phyloP scores from a whole-genome alignment of 1,140 invertebrate species.

The Brachionus sp. region DNA sequence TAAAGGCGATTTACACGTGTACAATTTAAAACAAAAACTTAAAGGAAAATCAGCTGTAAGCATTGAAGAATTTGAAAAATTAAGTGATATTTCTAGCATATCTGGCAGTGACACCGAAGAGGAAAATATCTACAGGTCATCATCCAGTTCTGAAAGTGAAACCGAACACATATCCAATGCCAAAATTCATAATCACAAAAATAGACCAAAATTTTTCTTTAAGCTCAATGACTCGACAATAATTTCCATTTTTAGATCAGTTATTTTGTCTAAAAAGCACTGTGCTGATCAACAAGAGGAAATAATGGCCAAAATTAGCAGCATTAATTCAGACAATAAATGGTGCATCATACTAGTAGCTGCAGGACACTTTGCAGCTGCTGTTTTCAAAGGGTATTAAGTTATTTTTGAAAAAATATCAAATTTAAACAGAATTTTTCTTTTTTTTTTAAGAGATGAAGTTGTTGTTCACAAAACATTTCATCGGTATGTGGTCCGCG shows the following conservation, averaged over 20 bases:
- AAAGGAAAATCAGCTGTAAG: slow-evolving; percentile 48
- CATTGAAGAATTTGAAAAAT: slow-evolving; percentile 53
- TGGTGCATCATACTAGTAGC: slow-evolving; percentile 77
- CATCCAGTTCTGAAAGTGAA: slow-evolving; percentile 57
- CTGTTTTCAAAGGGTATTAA: slow-evolving; percentile 69
- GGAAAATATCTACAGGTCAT: slow-evolving; percentile 54
- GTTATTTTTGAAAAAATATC: background rate
- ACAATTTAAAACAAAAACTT: slow-evolving; percentile 52
- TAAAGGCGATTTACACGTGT: slow-evolving; percentile 59
- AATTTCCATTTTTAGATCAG: slow-evolving; percentile 70
- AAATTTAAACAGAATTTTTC: background rate
- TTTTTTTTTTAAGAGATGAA: slow-evolving; percentile 58
- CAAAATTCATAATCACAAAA: background rate
- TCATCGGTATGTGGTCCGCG: slow-evolving; percentile 77
- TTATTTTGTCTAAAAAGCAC: slow-evolving; percentile 59
- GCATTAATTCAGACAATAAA: slow-evolving; percentile 55
- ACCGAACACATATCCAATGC: background rate
- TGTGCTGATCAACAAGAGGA: slow-evolving; percentile 59
- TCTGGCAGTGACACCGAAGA: slow-evolving; percentile 70
- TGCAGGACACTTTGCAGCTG: slow-evolving; percentile 80
- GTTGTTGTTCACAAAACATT: slow-evolving; percentile 76
- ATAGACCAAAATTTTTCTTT: slow-evolving; percentile 68
- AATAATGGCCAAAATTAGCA: slow-evolving; percentile 58
- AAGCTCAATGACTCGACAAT: slow-evolving; percentile 67
- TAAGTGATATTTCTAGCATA: slow-evolving; percentile 71